These are phyloP conservation scores for Pseudochromis fuscus DNA, from an alignment of 2,797 vertebrate genomes.

Conservation along the genomic window DNA sequence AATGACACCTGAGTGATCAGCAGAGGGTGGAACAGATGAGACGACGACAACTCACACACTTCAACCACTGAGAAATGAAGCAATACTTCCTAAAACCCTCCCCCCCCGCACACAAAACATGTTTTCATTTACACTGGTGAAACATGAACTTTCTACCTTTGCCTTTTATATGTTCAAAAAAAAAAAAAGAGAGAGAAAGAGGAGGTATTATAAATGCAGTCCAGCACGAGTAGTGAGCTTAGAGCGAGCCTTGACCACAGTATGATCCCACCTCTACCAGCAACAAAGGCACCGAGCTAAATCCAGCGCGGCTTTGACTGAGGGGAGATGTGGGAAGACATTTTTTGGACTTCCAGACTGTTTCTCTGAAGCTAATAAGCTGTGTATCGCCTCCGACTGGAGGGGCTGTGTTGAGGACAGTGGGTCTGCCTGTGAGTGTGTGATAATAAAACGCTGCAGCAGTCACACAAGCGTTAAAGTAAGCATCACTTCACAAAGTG, in stretches of 20 bases:
- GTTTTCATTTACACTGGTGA: too few relatives aligned
- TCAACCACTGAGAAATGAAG: too few relatives aligned
- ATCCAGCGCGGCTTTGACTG: constrained; percentile 3
- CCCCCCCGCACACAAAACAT: too few relatives aligned
- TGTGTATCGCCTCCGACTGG: background rate
- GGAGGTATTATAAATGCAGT: constrained; percentile 28
- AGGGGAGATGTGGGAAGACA: background rate
- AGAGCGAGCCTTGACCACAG: constrained; percentile 26
- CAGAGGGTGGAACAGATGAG: too few relatives aligned
- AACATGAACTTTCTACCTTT: too few relatives aligned
- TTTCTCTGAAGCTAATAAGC: constrained; percentile 23
- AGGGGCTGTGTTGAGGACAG: constrained; percentile 6
- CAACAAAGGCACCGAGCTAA: constrained; percentile 39
- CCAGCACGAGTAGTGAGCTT: background rate
- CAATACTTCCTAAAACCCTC: too few relatives aligned
- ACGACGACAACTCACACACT: too few relatives aligned
- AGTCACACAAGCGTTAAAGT: background rate
- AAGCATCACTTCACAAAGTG: background rate
- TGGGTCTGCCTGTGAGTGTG: too few relatives aligned
- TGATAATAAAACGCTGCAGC: background rate
- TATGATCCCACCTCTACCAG: constrained; percentile 26
- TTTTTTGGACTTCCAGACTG: constrained; percentile 1
- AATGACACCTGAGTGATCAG: too few relatives aligned
- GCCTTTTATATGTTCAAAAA: constrained; percentile 20
- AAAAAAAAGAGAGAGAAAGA: background rate